These are phyloP conservation scores for Syngnathus rostellatus DNA, from an alignment of 2,797 vertebrate genomes.

Conservation along the genomic window DNA sequence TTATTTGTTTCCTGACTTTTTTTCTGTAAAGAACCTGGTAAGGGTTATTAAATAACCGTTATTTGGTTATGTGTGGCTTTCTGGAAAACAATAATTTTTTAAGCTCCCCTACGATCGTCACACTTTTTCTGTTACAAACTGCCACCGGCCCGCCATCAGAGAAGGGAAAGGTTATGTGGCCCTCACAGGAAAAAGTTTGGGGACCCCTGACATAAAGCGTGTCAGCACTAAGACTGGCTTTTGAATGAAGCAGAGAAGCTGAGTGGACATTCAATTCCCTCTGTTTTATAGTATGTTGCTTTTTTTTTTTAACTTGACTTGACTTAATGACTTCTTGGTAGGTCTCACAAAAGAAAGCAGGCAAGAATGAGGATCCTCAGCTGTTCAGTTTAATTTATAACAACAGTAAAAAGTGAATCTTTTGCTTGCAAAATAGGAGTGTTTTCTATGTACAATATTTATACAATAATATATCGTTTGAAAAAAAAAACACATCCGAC, in stretches of 20 bases:
- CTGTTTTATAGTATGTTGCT: neutral
- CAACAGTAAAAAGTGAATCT: constrained; percentile 97
- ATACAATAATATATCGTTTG: constrained; percentile 90
- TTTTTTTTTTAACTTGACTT: too few species aligned
- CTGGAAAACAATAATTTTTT: too few species aligned
- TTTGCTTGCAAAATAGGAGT: constrained; percentile 98
- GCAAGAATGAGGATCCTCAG: constrained; percentile 68
- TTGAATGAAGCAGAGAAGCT: neutral
- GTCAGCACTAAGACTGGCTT: constrained; percentile 8
- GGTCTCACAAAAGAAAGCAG: constrained; percentile 18
- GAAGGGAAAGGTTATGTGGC: too few species aligned
- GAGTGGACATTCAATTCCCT: neutral
- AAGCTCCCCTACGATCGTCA: too few species aligned
- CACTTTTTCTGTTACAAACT: too few species aligned
- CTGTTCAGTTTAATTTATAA: constrained; percentile 94
- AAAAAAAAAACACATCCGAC: constrained; percentile 76
- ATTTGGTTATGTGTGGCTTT: too few species aligned
- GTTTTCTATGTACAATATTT: constrained; percentile 98
- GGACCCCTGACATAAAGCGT: constrained; percentile 32
- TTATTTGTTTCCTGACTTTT: too few species aligned
- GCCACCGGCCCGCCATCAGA: too few species aligned
- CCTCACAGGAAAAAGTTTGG: too few species aligned
- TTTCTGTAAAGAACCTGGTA: too few species aligned
- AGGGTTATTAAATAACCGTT: too few species aligned
- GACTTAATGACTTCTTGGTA: neutral